Percentiles rank a stretch among this genome's conserved stretches.
Evolutionary conservation across 2,113 vertebrate species (phyloP).

Genomic region (Prietella phreatophila): DNA sequence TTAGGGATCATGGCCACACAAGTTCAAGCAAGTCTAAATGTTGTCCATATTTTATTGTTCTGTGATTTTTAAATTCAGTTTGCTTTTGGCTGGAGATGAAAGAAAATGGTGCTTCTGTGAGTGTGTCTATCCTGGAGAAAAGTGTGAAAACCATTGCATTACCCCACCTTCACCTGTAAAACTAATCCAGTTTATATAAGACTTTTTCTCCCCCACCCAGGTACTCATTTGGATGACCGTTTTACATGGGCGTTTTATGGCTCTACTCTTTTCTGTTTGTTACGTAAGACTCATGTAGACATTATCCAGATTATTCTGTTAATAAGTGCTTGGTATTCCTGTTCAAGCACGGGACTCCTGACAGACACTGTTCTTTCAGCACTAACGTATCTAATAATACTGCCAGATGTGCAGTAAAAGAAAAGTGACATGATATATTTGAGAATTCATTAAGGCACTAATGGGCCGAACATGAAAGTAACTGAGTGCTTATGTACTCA

Average conservation of each 20-base stretch:
- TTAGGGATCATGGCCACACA: not conserved
- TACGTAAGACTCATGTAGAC: not conserved
- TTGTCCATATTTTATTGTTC: not conserved
- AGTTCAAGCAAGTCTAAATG: not conserved
- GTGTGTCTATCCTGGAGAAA: not conserved
- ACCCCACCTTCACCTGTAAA: not conserved
- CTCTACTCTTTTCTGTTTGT: not conserved
- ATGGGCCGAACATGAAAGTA: conserved; percentile 1
- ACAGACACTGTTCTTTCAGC: not conserved
- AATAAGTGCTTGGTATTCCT: not conserved
- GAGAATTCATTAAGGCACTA: conserved; percentile 1
- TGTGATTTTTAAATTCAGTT: not conserved
- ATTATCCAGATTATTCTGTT: not conserved
- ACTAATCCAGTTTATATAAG: not conserved
- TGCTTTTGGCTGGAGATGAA: not conserved
- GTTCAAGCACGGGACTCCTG: not conserved
- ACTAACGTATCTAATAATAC: not conserved
- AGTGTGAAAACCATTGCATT: not conserved
- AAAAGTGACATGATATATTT: not conserved
- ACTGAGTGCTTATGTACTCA: not conserved
- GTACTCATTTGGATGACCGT: not conserved
- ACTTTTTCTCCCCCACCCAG: not conserved
- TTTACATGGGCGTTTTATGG: not conserved
- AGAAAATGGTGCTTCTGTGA: not conserved
- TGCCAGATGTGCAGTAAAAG: not conserved